A percentile compares a stretch with the other conserved stretches of the same genome.
These are phyloP conservation scores for Oligia fasciuncula DNA, from an alignment of 2,888 invertebrate species.

Conservation along the genomic window DNA sequence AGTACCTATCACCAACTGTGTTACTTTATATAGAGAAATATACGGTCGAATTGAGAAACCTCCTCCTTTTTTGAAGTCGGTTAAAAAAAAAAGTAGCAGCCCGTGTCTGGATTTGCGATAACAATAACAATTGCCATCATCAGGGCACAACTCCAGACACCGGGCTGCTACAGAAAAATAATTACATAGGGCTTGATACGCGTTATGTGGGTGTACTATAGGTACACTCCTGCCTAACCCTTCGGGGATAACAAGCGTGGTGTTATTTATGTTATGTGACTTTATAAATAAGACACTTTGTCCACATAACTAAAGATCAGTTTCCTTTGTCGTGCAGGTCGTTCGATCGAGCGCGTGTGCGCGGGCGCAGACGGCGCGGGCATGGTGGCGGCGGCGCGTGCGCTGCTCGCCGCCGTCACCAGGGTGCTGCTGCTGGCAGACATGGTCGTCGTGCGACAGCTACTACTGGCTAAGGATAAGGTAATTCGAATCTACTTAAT, in stretches of 20 bases:
- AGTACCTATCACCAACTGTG: too few relatives aligned
- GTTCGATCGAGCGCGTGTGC: conserved; percentile 97
- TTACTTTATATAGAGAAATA: too few relatives aligned
- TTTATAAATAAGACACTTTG: background rate
- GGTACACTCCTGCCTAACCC: background rate
- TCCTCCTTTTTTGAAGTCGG: too few relatives aligned
- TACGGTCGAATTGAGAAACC: too few relatives aligned
- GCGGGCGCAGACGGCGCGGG: conserved; percentile 93
- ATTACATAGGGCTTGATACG: too few relatives aligned
- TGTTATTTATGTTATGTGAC: background rate
- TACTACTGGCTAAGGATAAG: conserved; percentile 98
- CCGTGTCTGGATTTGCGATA: too few relatives aligned
- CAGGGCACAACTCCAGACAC: too few relatives aligned
- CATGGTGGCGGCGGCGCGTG: conserved; percentile 97
- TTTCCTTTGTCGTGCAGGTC: conserved; percentile 89
- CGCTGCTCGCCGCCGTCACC: conserved; percentile 98
- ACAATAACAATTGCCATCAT: too few relatives aligned
- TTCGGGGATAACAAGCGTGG: background rate
- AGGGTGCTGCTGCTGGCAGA: conserved; percentile 98
- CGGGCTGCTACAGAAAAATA: too few relatives aligned
- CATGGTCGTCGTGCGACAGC: conserved; percentile 98
- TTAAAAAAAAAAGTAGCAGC: too few relatives aligned
- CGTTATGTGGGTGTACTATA: too few relatives aligned
- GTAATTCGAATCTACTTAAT: conserved; percentile 82
- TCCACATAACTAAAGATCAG: background rate